Evolutionary conservation across 2,888 invertebrate species (phyloP), one percentile per base, ranked within the genome.

Genomic region (Oscheius sp.): DNA sequence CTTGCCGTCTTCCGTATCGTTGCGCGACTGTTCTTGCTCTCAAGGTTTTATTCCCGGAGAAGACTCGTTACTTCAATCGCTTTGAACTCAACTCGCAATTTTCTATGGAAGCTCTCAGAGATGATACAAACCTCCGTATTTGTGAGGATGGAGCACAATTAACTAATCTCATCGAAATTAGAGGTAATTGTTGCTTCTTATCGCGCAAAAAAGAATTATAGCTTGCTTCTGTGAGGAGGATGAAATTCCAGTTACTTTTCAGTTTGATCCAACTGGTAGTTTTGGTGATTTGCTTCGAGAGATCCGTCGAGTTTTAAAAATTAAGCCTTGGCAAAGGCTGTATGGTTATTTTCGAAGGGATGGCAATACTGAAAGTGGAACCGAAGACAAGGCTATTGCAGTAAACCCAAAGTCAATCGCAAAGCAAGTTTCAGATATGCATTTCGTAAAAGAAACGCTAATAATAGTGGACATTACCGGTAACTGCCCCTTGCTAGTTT

Each of bases 261-360:
- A 76, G n/a, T 82, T 74, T 50, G 73, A 73, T 2, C 57, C 68
- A 5, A 66, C 72, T 45, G 80, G 80, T 29, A 65, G 71, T 2
- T 69, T 82, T 25, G 82, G 82, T 3, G 82, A 79, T 27, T 64
- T 82, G 42, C 67, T 82, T 25, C 71, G 80, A 2, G 82, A 82
- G 55, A 61, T 75, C 29, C 74, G 79, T 1, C 65, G 80, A n/a
- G 75, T 77, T 37, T 29, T 80, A 63, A 75, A 75, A 65, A 79
- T 82, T 57, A 69, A 78, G 33, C 71, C 78, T 10, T 78, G 78
- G 17, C 80, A 82, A 55, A 55, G 34, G 55, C 34, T 55, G 20
- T 81, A 81, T 61, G 81, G 81, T 8, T 81, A 81, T 48, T 76
- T 74, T 63, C 72, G 77, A 8, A 64, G 73, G 1, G 75, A 78